Evolutionary conservation across 2,113 vertebrate genomes (phyloP).

Genomic region (Nothoprocta perdicaria): DNA sequence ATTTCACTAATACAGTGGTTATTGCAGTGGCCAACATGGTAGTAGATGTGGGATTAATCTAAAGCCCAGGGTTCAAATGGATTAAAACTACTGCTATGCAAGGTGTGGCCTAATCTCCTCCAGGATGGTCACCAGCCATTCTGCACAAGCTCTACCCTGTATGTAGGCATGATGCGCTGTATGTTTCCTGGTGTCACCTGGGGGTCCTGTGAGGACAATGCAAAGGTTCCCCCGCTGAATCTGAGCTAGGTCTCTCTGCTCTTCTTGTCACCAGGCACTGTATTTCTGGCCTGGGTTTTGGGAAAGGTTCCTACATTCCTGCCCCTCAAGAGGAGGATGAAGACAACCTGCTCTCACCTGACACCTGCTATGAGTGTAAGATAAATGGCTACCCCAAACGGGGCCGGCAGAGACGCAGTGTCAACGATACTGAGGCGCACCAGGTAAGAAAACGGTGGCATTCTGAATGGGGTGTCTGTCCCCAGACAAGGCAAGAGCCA

Average conservation of each 20-base stretch:
- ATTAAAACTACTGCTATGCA: background rate
- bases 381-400: slow-evolving; percentile 86
- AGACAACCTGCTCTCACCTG: slow-evolving; percentile 84
- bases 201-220: rapidly evolving
- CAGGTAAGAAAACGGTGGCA: slow-evolving; percentile 37
- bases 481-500: background rate
- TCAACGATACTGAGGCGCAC: slow-evolving; percentile 15
- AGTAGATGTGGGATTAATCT: background rate
- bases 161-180: rapidly evolving
- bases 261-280: slow-evolving; percentile 83
- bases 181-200: background rate
- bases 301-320: slow-evolving; percentile 77
- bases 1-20: rapidly evolving
- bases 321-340: slow-evolving; percentile 78
- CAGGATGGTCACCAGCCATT: background rate
- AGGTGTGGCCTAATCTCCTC: background rate
- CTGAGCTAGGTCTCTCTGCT: background rate
- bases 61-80: background rate
- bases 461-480: background rate
- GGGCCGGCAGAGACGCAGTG: slow-evolving; percentile 73
- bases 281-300: slow-evolving; percentile 79
- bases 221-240: background rate
- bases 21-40: too few species aligned
- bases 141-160: background rate
- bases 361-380: slow-evolving; percentile 95